Evolutionary conservation across 1,140 invertebrate species (phyloP).

Genomic region (Brachionus sp.): DNA sequence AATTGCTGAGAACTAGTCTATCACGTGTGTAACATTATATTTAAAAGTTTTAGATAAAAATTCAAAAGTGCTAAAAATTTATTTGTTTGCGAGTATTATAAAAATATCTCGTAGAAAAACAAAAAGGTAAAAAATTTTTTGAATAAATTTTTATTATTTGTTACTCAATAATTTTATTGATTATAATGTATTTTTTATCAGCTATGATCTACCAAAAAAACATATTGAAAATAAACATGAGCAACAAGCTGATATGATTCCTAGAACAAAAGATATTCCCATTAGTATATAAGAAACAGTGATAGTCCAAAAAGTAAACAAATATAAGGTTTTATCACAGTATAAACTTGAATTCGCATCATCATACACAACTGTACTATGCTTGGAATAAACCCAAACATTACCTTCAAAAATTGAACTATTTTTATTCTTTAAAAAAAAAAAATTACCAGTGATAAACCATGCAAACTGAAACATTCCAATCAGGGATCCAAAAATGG

Average conservation of each 20-base stretch:
- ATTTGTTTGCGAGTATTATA: too few relatives aligned
- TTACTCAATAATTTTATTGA: too few relatives aligned
- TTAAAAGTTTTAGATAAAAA: too few relatives aligned
- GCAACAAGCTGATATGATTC: not conserved
- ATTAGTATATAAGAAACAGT: not conserved
- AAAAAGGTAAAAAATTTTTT: too few relatives aligned
- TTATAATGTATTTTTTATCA: not conserved
- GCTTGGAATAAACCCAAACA: slow-evolving; percentile 5
- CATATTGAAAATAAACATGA: not conserved
- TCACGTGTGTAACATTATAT: too few relatives aligned
- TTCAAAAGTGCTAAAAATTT: too few relatives aligned
- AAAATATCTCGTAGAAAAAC: too few relatives aligned
- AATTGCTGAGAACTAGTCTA: too few relatives aligned
- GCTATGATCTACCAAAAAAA: not conserved
- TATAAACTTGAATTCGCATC: not conserved
- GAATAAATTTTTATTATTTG: too few relatives aligned
- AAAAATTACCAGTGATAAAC: not conserved
- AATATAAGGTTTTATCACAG: slow-evolving; percentile 11
- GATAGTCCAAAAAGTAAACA: slow-evolving; percentile 28
- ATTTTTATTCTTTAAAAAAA: not conserved
- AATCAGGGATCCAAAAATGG: not conserved
- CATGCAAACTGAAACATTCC: slow-evolving; percentile 15
- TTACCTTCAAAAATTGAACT: not conserved
- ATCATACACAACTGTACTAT: not conserved
- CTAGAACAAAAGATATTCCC: not conserved